Conservation (phyloP, 2,888 invertebrate genomes). For the Tinea trinotella region DNA sequence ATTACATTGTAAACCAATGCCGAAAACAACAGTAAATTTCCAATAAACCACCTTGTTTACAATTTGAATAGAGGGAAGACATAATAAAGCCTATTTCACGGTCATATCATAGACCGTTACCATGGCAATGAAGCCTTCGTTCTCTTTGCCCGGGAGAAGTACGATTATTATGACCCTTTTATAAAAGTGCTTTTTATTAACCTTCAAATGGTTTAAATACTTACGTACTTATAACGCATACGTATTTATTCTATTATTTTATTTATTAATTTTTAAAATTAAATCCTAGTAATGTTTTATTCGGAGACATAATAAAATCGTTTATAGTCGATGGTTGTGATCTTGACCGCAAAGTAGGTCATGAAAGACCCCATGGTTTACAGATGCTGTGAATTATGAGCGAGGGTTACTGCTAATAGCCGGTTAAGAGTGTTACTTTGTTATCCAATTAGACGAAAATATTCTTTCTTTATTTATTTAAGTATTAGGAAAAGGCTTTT, state of each 20-base stretch:
- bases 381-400: neutral
- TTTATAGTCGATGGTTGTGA: neutral
- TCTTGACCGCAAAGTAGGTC: constrained; percentile 11
- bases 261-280: too few relatives aligned
- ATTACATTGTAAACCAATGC: too few relatives aligned
- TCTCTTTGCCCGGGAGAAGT: neutral
- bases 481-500: too few relatives aligned
- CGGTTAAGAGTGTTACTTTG: neutral
- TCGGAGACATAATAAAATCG: too few relatives aligned
- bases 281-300: too few relatives aligned
- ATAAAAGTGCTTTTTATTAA: too few relatives aligned
- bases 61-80: too few relatives aligned
- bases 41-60: too few relatives aligned
- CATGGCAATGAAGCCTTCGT: neutral
- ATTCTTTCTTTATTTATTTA: neutral
- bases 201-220: too few relatives aligned
- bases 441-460: neutral
- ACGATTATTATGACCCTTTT: neutral
- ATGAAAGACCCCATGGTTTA: neutral
- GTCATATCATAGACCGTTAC: neutral
- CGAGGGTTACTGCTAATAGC: neutral
- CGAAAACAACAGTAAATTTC: too few relatives aligned
- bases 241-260: too few relatives aligned
- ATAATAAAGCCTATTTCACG: neutral
- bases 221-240: too few relatives aligned